Conservation (phyloP, 2,888 invertebrate species). For the Dioctria rufipes region DNA sequence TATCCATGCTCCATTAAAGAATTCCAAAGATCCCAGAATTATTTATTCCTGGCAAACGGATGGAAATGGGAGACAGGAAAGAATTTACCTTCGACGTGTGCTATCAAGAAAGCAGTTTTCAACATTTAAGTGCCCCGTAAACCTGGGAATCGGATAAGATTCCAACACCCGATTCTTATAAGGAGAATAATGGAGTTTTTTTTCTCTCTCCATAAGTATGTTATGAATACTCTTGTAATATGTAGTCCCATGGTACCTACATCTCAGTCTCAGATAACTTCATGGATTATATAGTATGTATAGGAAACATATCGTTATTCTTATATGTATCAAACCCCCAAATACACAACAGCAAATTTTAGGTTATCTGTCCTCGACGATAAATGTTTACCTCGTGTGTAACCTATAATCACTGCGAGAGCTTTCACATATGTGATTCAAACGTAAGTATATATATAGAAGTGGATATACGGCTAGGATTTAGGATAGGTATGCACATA, state of each 20-base stretch:
- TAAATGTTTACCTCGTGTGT: slow-evolving; percentile 46
- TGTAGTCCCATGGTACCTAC: not conserved
- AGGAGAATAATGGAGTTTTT: slow-evolving; percentile 15
- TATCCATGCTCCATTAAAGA: no score
- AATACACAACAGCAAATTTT: slow-evolving; percentile 3
- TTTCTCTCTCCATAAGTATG: not conserved
- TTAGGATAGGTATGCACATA: not conserved
- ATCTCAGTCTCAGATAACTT: not conserved
- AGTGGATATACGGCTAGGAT: slow-evolving; percentile 12
- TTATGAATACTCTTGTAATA: slow-evolving; percentile 17
- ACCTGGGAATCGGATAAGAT: slow-evolving; percentile 8
- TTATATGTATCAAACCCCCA: not conserved
- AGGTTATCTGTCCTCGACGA: slow-evolving; percentile 14
- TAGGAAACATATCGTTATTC: no score
- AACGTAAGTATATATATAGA: not conserved
- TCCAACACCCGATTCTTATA: slow-evolving; percentile 17
- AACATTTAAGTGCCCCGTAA: slow-evolving; percentile 15
- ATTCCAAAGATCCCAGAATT: slow-evolving; percentile 3
- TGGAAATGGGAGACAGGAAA: not conserved
- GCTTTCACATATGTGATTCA: slow-evolving; percentile 26
- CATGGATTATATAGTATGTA: not conserved
- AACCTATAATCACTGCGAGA: slow-evolving; percentile 41
- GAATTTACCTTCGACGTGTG: not conserved
- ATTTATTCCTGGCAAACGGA: not conserved
- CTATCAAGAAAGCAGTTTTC: not conserved